Evolutionary conservation across 2,113 vertebrate species (phyloP).

Genomic region (Smithornis capensis): DNA sequence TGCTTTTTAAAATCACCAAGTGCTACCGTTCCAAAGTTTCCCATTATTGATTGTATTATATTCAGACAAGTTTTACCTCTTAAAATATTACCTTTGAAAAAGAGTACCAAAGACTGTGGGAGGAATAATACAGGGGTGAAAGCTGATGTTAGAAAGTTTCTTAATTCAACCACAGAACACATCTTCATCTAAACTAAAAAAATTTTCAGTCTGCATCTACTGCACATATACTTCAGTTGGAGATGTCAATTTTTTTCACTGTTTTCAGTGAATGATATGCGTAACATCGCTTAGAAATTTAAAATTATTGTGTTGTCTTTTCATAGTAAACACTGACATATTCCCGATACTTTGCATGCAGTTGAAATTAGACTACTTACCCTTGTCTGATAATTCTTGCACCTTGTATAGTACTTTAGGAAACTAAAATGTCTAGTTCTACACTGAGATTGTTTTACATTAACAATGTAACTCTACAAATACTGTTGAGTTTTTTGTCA

Average conservation of each 20-base stretch:
- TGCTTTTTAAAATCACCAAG: background rate
- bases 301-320: background rate
- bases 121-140: background rate
- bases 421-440: background rate
- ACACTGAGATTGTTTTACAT: background rate
- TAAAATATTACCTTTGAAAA: background rate
- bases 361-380: background rate
- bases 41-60: background rate
- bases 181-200: background rate
- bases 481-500: background rate
- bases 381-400: background rate
- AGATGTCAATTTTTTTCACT: background rate
- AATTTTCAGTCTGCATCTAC: background rate
- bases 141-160: background rate
- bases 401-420: background rate
- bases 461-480: constrained; percentile 3
- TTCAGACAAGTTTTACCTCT: background rate
- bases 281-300: background rate
- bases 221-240: background rate
- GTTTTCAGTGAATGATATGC: background rate
- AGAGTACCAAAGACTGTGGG: background rate
- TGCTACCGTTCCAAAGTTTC: background rate
- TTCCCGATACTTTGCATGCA: background rate
- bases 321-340: background rate
- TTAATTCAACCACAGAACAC: background rate